A percentile compares a stretch with the other conserved stretches of the same genome.
Conservation (phyloP, 1,140 invertebrate species). For the Stegodyphus dumicola region DNA sequence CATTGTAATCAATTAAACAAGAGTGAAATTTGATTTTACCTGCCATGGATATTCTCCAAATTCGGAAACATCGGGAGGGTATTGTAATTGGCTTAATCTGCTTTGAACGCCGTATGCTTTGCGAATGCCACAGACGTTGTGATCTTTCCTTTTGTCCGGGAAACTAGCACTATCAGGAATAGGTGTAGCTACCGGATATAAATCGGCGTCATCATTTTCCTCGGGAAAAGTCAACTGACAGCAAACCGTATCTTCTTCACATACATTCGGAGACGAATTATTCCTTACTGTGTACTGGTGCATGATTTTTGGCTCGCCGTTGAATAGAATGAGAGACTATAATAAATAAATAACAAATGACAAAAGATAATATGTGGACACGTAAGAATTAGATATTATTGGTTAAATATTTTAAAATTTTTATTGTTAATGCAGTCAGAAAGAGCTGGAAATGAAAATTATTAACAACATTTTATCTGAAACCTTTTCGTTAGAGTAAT, state of each 20-base stretch:
- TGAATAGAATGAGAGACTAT: no score
- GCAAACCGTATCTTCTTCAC: constrained; percentile 24
- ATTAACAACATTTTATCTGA: no score
- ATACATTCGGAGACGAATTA: neutral
- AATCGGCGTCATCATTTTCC: neutral
- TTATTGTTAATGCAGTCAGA: no score
- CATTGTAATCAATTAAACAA: no score
- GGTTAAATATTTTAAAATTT: no score
- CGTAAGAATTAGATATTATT: no score
- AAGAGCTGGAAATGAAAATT: no score
- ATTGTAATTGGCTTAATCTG: constrained; percentile 20
- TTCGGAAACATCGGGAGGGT: constrained; percentile 28
- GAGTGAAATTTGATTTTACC: neutral
- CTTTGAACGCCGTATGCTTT: constrained; percentile 3
- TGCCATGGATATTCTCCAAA: constrained; percentile 57
- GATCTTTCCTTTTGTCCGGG: neutral
- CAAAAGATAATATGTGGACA: no score
- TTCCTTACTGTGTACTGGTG: neutral
- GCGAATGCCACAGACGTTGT: constrained; percentile 9
- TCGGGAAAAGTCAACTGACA: constrained; percentile 7
- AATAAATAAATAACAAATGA: no score
- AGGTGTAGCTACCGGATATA: constrained; percentile 20
- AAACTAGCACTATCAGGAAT: neutral
- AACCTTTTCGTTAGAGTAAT: no score
- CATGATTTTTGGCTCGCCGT: neutral